Evolutionary conservation across 2,797 vertebrate species (phyloP).

Genomic region (Pantherophis vulpinus): DNA sequence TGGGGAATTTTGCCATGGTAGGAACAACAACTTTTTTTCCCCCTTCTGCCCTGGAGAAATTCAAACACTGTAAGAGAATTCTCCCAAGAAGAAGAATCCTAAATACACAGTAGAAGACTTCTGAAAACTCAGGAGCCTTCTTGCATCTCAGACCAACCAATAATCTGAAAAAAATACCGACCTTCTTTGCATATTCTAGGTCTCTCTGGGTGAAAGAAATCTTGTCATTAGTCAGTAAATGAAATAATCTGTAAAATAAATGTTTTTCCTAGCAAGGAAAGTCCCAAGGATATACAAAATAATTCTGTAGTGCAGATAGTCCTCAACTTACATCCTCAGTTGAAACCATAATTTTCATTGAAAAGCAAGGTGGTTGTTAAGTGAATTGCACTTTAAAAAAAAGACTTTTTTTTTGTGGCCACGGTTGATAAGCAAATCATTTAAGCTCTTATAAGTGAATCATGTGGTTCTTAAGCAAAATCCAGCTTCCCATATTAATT

Average conservation of each 20-base stretch:
- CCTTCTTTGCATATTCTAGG: background rate
- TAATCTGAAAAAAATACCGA: background rate
- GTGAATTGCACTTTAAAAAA: background rate
- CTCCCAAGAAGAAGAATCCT: background rate
- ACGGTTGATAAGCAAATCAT: background rate
- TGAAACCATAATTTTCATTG: background rate
- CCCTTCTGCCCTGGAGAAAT: background rate
- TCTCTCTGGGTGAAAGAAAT: background rate
- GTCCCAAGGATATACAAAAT: background rate
- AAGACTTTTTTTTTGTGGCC: background rate
- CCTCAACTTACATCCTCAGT: background rate
- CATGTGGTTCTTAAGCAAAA: background rate
- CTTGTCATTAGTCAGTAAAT: background rate
- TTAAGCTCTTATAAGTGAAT: background rate
- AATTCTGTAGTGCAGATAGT: background rate
- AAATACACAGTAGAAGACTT: background rate
- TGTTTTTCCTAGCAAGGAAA: background rate
- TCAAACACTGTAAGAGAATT: background rate
- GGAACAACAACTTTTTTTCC: too few relatives aligned
- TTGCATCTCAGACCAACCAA: background rate
- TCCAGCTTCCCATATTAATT: background rate
- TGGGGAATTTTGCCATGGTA: background rate
- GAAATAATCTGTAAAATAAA: background rate
- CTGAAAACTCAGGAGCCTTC: background rate
- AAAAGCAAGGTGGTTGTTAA: background rate